These are phyloP conservation scores for Acleris holmiana DNA, from an alignment of 2,888 invertebrate species.

Conservation along the genomic window DNA sequence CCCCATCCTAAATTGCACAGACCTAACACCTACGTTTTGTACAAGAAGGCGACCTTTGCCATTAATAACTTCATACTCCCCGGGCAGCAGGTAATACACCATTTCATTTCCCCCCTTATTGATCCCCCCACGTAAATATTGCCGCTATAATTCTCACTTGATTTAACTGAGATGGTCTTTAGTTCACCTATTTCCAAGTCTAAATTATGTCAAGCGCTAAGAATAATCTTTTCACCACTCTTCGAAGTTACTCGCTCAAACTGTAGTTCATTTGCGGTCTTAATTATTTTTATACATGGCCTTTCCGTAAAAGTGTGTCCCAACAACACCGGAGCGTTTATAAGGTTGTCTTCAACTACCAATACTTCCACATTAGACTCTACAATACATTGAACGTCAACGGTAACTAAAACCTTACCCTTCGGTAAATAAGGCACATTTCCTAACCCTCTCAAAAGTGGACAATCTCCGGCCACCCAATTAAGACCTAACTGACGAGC, in stretches of 20 bases:
- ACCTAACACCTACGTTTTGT: not conserved
- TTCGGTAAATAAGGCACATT: constrained; percentile 6
- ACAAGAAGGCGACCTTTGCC: not conserved
- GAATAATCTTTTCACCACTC: not conserved
- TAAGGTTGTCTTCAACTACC: not conserved
- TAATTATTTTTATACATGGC: constrained; percentile 19
- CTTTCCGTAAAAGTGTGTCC: constrained; percentile 31
- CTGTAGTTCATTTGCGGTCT: constrained; percentile 12
- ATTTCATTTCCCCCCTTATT: not conserved
- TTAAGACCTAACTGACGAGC: not conserved
- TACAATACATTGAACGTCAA: not conserved
- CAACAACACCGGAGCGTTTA: constrained; percentile 16
- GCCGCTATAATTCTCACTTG: not conserved
- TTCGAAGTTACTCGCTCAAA: not conserved
- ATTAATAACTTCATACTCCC: not conserved
- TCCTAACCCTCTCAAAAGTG: not conserved
- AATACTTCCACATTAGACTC: not conserved
- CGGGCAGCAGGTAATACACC: not conserved
- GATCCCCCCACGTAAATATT: not conserved
- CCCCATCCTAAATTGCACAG: too few relatives aligned
- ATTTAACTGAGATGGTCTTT: not conserved
- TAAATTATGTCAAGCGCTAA: not conserved
- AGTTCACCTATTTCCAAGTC: not conserved
- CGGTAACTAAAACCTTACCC: not conserved
- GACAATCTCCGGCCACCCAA: not conserved